Evolutionary conservation across 2,888 invertebrate species (phyloP).

Genomic region (Elegia similella): DNA sequence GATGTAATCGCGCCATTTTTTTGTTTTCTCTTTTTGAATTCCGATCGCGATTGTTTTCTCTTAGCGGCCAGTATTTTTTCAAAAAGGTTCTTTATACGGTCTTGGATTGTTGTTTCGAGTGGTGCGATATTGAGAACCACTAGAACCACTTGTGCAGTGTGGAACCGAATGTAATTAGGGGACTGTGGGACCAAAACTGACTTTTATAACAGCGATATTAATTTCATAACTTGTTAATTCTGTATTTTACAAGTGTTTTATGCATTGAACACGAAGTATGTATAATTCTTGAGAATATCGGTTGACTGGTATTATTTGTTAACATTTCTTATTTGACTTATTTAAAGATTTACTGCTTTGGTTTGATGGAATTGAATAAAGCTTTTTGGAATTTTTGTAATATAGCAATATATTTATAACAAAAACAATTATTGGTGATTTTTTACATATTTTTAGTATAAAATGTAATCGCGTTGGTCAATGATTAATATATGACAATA

Average conservation of each 20-base stretch:
- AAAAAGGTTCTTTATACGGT: conserved; percentile 50
- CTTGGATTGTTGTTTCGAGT: conserved; percentile 64
- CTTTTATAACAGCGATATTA: conserved; percentile 36
- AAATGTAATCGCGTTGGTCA: too few relatives aligned
- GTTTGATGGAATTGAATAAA: not conserved
- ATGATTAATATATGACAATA: too few relatives aligned
- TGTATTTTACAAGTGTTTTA: not conserved
- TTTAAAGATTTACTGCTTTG: not conserved
- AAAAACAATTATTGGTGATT: too few relatives aligned
- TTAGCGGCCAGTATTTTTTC: conserved; percentile 56
- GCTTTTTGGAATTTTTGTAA: too few relatives aligned
- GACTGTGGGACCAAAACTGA: conserved; percentile 40
- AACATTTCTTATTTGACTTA: not conserved
- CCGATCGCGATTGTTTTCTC: conserved; percentile 61
- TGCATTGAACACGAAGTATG: not conserved
- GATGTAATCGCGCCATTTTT: conserved; percentile 79
- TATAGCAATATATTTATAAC: too few relatives aligned
- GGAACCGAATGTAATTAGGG: conserved; percentile 48
- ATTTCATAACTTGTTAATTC: conserved; percentile 26
- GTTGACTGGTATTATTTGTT: not conserved
- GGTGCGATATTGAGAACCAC: conserved; percentile 68
- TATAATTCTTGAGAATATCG: not conserved
- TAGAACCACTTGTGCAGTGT: conserved; percentile 55
- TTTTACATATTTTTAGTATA: too few relatives aligned
- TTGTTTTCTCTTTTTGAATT: conserved; percentile 63